phyloP scores from a whole-genome alignment of 2,888 invertebrate species.

The Frankliniella intonsa region DNA sequence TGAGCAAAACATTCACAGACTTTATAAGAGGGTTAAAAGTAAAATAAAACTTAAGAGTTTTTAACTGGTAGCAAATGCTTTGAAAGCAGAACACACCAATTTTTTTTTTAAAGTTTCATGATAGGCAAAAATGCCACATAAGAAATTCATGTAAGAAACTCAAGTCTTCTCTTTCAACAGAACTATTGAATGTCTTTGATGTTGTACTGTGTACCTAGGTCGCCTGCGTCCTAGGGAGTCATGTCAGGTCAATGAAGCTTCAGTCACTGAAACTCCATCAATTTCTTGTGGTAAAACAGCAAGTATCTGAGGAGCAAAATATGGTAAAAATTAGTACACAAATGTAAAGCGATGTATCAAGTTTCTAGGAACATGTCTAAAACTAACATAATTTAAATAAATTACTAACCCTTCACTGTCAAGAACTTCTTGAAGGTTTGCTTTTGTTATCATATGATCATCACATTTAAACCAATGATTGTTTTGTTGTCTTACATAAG shows the following conservation, averaged over 20 bases:
- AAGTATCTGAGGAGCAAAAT: constrained; percentile 68
- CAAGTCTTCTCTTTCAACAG: neutral
- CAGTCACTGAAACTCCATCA: constrained; percentile 61
- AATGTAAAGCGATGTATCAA: neutral
- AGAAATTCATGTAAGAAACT: neutral
- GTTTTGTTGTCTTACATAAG: constrained; percentile 89
- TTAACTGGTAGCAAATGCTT: no score
- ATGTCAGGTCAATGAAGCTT: neutral
- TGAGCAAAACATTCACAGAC: no score
- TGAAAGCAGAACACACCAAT: no score
- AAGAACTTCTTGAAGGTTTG: constrained; percentile 82
- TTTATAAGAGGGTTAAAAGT: no score
- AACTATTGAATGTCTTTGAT: no score
- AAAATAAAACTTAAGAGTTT: no score
- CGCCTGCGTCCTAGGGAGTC: neutral
- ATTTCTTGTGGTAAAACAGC: constrained; percentile 94
- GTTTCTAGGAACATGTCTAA: constrained; percentile 17
- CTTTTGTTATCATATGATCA: constrained; percentile 88
- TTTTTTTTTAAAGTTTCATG: no score
- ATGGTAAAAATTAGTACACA: constrained; percentile 28
- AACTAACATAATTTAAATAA: neutral
- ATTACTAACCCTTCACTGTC: constrained; percentile 84
- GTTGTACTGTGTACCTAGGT: neutral
- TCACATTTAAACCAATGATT: constrained; percentile 96
- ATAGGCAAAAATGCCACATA: no score